A percentile compares a stretch with the other conserved stretches of the same genome.
Conservation (phyloP, 2,797 vertebrate genomes). For the Tauraco hartlaubi region DNA sequence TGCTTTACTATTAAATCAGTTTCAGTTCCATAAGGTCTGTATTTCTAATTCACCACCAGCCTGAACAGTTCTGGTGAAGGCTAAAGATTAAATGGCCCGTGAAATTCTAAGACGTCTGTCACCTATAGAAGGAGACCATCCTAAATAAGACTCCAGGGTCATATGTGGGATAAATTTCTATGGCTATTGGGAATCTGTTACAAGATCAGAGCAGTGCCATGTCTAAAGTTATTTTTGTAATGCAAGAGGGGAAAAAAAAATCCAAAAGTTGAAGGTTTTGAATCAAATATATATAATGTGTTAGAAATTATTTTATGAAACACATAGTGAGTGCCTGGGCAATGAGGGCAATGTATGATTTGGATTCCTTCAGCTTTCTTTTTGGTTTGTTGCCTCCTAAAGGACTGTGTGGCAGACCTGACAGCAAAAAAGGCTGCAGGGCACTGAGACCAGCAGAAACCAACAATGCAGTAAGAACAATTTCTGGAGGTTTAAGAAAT, state of each 20-base stretch:
- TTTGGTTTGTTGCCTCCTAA: constrained; percentile 2
- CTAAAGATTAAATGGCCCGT: not conserved
- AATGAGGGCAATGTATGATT: not conserved
- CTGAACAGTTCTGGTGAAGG: not conserved
- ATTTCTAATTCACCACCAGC: not conserved
- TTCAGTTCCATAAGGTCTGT: not conserved
- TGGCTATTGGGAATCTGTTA: not conserved
- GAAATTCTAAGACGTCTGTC: not conserved
- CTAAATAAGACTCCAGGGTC: not conserved
- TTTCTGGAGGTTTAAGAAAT: not conserved
- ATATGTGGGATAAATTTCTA: not conserved
- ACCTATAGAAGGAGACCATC: not conserved
- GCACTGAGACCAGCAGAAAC: not conserved
- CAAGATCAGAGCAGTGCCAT: not conserved
- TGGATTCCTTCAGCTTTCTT: not conserved
- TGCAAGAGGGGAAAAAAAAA: not conserved
- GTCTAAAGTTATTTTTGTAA: not conserved
- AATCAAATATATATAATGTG: not conserved
- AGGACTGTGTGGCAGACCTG: constrained; percentile 6
- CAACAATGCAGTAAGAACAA: not conserved
- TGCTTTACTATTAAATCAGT: not conserved
- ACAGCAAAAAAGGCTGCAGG: not conserved
- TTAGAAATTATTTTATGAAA: not conserved
- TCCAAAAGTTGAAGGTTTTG: not conserved
- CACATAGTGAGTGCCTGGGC: not conserved